Percentiles rank a stretch among this genome's conserved stretches.
These are phyloP conservation scores for Pristionchus japonicus DNA, from an alignment of 2,888 invertebrate genomes.

Conservation along the genomic window DNA sequence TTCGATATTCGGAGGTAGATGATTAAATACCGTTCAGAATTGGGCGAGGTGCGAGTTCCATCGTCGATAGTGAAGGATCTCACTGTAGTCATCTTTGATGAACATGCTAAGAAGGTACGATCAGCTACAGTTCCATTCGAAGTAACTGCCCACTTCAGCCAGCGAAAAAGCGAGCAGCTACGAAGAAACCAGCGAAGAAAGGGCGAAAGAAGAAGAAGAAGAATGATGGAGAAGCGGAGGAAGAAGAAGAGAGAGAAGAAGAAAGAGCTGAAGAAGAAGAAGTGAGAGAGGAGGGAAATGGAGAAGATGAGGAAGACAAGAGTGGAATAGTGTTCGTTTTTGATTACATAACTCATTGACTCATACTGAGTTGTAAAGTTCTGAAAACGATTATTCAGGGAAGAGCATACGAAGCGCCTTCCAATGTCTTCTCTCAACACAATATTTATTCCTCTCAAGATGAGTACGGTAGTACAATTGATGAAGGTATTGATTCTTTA, in stretches of 20 bases:
- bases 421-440: not conserved
- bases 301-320: not conserved
- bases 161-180: not conserved
- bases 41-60: conserved; percentile 22
- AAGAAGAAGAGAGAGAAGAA: not conserved
- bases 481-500: conserved; percentile 27
- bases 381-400: not conserved
- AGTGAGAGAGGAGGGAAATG: conserved; percentile 23
- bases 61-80: conserved; percentile 28
- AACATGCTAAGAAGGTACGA: conserved; percentile 22
- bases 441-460: conserved; percentile 7
- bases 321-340: not conserved
- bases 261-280: not conserved
- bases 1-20: no score
- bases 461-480: conserved; percentile 33
- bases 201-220: not conserved
- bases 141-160: no score
- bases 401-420: not conserved
- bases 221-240: not conserved
- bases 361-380: not conserved
- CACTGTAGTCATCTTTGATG: conserved; percentile 18
- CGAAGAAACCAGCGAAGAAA: conserved; percentile 1
- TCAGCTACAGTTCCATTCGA: no score
- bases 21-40: no score
- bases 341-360: no score